These are phyloP conservation scores for Sapayoa aenigma DNA, from an alignment of 2,113 vertebrate genomes.

Conservation along the genomic window DNA sequence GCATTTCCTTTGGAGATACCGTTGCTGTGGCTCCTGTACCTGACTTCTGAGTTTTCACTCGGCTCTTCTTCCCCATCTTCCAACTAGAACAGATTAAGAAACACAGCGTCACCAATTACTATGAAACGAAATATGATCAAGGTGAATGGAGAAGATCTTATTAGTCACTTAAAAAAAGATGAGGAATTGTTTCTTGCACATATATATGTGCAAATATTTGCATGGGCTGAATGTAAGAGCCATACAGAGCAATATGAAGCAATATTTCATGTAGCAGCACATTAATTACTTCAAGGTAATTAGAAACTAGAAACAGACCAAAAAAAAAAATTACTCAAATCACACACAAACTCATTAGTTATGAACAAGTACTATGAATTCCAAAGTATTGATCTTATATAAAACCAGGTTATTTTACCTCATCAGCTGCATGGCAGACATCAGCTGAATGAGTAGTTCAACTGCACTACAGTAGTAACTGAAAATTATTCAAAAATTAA, in stretches of 20 bases:
- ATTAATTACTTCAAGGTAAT: not conserved
- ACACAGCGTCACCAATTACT: not conserved
- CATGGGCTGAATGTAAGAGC: not conserved
- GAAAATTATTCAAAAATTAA: not conserved
- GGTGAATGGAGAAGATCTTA: not conserved
- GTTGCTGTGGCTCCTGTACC: slow-evolving; percentile 84
- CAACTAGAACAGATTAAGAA: slow-evolving; percentile 57
- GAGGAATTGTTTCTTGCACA: not conserved
- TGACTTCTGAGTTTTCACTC: slow-evolving; percentile 96
- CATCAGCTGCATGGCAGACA: not conserved
- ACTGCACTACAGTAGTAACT: not conserved
- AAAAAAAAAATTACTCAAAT: not conserved
- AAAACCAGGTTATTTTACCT: not conserved
- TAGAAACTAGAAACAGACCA: not conserved
- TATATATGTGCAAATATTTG: not conserved
- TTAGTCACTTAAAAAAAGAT: not conserved
- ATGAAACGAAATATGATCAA: not conserved
- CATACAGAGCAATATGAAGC: not conserved
- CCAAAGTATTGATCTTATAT: not conserved
- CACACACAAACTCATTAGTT: not conserved
- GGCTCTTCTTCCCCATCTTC: slow-evolving; percentile 98
- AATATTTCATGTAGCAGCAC: not conserved
- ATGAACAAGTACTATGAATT: not conserved
- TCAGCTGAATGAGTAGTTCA: not conserved
- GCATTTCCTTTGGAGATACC: slow-evolving; percentile 92